A percentile compares a stretch with the other conserved stretches of the same genome.
phyloP scores from a whole-genome alignment of 2,888 invertebrate species.

The Conus canariensis region DNA sequence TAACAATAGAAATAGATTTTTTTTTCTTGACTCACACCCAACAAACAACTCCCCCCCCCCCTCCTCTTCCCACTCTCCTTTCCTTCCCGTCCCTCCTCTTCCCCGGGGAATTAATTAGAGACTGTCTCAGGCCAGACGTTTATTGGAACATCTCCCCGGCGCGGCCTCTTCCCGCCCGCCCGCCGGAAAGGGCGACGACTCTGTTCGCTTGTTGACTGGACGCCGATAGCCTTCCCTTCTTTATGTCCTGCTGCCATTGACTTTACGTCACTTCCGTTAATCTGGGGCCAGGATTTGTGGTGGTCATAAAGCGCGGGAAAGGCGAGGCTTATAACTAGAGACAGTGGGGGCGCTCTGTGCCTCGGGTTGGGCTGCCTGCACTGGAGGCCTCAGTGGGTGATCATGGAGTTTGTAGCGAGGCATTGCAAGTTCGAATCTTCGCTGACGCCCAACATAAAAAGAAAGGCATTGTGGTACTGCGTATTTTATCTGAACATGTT shows the following conservation, averaged over 20 bases:
- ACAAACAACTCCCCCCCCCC: background rate
- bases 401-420: no score
- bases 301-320: constrained; percentile 15
- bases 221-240: constrained; percentile 28
- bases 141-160: background rate
- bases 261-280: constrained; percentile 36
- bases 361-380: no score
- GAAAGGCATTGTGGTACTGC: no score
- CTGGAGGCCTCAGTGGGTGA: no score
- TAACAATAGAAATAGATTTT: background rate
- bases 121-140: constrained; percentile 12
- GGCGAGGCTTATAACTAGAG: constrained; percentile 1
- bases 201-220: constrained; percentile 1
- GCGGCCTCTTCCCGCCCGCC: background rate
- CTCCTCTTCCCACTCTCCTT: background rate
- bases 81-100: background rate
- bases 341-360: background rate
- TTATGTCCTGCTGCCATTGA: constrained; percentile 32
- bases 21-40: background rate
- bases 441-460: no score
- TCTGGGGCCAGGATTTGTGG: constrained; percentile 28
- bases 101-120: constrained; percentile 30
- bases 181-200: background rate
- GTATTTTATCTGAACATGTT: no score
- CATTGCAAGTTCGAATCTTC: no score